Evolutionary conservation across 1,140 invertebrate genomes (phyloP), one percentile per base, ranked within the genome.

Genomic region (Drosophila nannoptera): DNA sequence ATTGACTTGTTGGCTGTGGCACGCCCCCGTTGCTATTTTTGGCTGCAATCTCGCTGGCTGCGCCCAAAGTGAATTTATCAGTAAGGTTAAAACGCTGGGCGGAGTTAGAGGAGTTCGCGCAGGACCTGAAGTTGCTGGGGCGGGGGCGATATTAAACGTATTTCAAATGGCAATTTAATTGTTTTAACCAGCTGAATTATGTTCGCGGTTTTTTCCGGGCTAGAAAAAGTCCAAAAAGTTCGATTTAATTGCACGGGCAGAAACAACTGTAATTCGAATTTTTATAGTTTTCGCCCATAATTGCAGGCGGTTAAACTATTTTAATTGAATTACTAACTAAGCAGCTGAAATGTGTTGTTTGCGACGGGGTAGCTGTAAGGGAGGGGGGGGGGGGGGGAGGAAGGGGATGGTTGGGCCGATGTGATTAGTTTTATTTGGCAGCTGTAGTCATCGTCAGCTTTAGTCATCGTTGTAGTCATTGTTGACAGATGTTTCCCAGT

Each of bases 1-100:
- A 75, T 75, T 75, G 73, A 75, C 73, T 75, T 75, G 71, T 73
- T 73, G 73, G 55, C 66, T 33, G 38, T 60, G 53, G 45, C 52
- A 69, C 70, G 56, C 70, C 70, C 55, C 55, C 50, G 49, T 49
- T 53, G 62, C 52, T 60, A 71, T 71, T 71, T 71, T 67, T 31
- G 69, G 50, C 29, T 56, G 7, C 40, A 43, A 14, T 43, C 12
- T 43, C 22, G 36, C 60, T 8, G 32, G 54, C 50, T 43, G 22
- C 31, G 48, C 11, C 40, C 59, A 65, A 73, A 75, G 66, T 75
- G 73, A 73, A 73, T 75, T 75, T 55, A 69, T 75, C 73, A 73
- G 60, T 52, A 58, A 75, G 69, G 69, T 69, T 69, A 60, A 61
- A 66, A 52, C 53, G 40, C 42, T 40, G 32, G n/a, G 56, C 12